These are phyloP conservation scores for Listronotus oregonensis DNA, from an alignment of 1,140 invertebrate genomes.

Conservation along the genomic window DNA sequence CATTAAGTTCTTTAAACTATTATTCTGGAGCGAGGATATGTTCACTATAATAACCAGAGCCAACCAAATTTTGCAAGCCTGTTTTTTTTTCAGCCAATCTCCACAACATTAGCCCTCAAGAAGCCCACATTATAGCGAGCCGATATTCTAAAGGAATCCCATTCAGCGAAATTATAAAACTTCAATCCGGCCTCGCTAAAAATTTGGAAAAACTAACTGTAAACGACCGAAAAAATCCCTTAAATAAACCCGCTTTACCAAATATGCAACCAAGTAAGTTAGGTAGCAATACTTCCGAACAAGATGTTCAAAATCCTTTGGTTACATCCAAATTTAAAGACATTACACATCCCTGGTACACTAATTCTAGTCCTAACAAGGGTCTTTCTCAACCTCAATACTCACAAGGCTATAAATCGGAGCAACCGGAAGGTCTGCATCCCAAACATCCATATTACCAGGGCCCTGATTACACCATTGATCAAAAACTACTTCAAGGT, in stretches of 20 bases:
- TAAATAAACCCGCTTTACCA: background rate
- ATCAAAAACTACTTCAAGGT: conserved; percentile 31
- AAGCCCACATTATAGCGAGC: conserved; percentile 39
- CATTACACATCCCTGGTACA: conserved; percentile 23
- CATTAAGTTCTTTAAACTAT: too few species aligned
- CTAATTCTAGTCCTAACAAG: conserved; percentile 7
- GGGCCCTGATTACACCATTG: conserved; percentile 16
- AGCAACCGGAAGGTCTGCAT: background rate
- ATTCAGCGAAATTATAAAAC: conserved; percentile 42
- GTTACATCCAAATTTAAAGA: conserved; percentile 19
- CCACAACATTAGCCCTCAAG: conserved; percentile 38
- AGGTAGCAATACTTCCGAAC: background rate
- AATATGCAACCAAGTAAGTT: conserved; percentile 9
- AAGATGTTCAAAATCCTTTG: conserved; percentile 3
- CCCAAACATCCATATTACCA: background rate
- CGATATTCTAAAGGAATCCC: conserved; percentile 40
- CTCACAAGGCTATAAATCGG: background rate
- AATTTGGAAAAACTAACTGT: conserved; percentile 25
- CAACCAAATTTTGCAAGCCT: too few species aligned
- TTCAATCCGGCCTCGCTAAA: conserved; percentile 27
- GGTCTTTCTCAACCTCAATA: conserved; percentile 6
- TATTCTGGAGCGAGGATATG: too few species aligned
- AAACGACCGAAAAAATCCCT: conserved; percentile 10
- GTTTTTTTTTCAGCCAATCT: conserved; percentile 25
- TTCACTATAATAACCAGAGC: too few species aligned